Conservation (phyloP, 2,113 vertebrate species). For the Hydrolagus affinis region DNA sequence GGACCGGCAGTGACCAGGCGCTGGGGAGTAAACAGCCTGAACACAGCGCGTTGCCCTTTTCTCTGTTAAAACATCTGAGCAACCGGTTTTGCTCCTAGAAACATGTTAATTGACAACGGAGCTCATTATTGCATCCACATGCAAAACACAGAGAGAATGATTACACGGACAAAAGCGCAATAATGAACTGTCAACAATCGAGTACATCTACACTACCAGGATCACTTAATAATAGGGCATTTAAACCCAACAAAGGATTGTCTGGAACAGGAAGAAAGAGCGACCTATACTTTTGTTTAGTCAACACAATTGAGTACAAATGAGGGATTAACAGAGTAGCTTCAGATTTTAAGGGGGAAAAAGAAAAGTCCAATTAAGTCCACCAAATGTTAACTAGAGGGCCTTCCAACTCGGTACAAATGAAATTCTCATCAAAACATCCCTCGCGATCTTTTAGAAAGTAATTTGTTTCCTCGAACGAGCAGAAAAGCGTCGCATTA, state of each 20-base stretch:
- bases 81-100: slow-evolving; percentile 82
- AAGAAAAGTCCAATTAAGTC: slow-evolving; percentile 98
- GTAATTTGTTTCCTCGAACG: slow-evolving; percentile 78
- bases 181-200: slow-evolving; percentile 96
- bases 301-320: slow-evolving; percentile 98
- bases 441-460: slow-evolving; percentile 82
- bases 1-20: slow-evolving; percentile 32
- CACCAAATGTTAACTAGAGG: slow-evolving; percentile 98
- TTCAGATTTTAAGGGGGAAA: slow-evolving; percentile 70
- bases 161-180: slow-evolving; percentile 82
- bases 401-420: slow-evolving; percentile 90
- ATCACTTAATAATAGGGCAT: slow-evolving; percentile 90
- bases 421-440: slow-evolving; percentile 99
- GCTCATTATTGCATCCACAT: slow-evolving; percentile 89
- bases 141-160: slow-evolving; percentile 79
- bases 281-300: slow-evolving; percentile 95
- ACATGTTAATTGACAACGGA: slow-evolving; percentile 93
- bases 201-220: slow-evolving; percentile 81
- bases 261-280: slow-evolving; percentile 92
- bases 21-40: slow-evolving; percentile 68
- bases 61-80: slow-evolving; percentile 87
- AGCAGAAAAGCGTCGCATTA: slow-evolving; percentile 64
- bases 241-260: slow-evolving; percentile 91
- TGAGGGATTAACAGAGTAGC: slow-evolving; percentile 98
- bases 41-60: slow-evolving; percentile 87